phyloP scores from a whole-genome alignment of 2,113 vertebrate genomes.

The Rhinolophus sinicus region DNA sequence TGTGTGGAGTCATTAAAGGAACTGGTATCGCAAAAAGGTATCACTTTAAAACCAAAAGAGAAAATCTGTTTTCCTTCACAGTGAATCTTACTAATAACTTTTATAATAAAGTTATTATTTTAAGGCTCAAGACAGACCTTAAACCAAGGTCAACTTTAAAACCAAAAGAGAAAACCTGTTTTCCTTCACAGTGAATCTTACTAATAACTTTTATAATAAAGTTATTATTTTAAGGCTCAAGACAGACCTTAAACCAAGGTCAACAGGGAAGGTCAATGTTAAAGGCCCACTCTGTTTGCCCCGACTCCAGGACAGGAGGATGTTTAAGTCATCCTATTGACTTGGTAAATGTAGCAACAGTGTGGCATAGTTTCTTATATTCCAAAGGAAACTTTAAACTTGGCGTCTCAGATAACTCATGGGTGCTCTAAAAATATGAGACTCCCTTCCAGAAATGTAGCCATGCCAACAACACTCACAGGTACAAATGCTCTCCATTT shows the following conservation, averaged over 20 bases:
- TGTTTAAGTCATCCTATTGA: constrained; percentile 4
- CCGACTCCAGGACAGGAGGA: background rate
- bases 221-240: background rate
- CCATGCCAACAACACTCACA: constrained; percentile 51
- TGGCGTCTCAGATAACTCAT: constrained; percentile 58
- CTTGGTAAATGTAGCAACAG: constrained; percentile 40
- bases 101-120: background rate
- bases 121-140: constrained; percentile 28
- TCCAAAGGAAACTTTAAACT: constrained; percentile 61
- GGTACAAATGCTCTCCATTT: constrained; percentile 59
- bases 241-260: constrained; percentile 28
- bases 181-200: constrained; percentile 5
- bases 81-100: constrained; percentile 10
- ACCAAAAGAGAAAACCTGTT: background rate
- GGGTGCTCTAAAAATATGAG: constrained; percentile 62
- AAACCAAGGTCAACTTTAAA: constrained; percentile 48
- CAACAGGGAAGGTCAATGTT: background rate
- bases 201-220: background rate
- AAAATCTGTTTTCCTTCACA: background rate
- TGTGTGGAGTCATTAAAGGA: background rate
- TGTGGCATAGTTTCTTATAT: background rate
- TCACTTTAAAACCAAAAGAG: constrained; percentile 10
- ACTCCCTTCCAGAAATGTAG: constrained; percentile 60
- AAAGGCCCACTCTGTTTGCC: background rate
- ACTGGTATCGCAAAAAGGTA: background rate